phyloP scores from a whole-genome alignment of 2,888 invertebrate species.

The Dendrolimus pini region DNA sequence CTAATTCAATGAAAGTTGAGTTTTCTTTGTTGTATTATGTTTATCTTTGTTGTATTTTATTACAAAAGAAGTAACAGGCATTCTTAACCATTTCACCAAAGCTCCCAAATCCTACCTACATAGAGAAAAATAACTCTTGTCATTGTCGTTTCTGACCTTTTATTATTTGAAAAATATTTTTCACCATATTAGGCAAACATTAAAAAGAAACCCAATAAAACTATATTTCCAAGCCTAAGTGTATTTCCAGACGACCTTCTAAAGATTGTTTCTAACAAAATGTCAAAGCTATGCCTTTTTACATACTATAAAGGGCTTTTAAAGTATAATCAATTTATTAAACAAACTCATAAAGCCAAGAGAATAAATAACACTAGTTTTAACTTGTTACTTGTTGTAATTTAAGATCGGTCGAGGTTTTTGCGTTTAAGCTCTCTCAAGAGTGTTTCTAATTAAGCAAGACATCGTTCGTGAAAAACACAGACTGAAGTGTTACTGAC shows the following conservation, averaged over 20 bases:
- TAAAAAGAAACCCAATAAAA: no score
- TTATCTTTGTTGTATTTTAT: no score
- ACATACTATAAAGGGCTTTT: neutral
- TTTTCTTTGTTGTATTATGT: no score
- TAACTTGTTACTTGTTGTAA: neutral
- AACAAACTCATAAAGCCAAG: neutral
- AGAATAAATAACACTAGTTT: neutral
- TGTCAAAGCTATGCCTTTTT: neutral
- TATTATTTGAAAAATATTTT: no score
- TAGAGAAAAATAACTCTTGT: no score
- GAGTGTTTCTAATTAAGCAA: constrained; percentile 3
- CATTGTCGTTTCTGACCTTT: no score
- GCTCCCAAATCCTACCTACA: no score
- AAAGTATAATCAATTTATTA: neutral
- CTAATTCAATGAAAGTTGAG: no score
- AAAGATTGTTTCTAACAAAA: neutral
- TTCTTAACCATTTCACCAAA: no score
- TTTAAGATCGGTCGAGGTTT: neutral
- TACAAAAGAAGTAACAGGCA: no score
- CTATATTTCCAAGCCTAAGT: no score
- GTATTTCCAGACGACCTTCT: neutral
- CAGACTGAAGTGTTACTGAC: constrained; percentile 3
- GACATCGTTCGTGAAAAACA: constrained; percentile 1
- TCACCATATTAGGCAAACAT: no score
- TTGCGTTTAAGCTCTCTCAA: neutral